Evolutionary conservation across 2,113 vertebrate genomes (phyloP).

Genomic region (Manacus vitellinus): DNA sequence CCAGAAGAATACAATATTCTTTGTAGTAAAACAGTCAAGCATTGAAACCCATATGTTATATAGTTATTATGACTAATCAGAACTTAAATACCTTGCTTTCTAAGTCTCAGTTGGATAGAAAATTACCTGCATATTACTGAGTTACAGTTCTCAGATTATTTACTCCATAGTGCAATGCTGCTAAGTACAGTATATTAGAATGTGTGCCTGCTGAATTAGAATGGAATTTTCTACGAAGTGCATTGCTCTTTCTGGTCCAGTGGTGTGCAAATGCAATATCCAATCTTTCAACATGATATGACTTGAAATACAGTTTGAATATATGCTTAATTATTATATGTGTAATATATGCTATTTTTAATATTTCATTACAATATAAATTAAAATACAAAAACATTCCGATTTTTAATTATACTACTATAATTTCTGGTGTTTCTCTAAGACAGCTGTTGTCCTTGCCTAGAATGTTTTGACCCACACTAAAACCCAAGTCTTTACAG

Average conservation of each 20-base stretch:
- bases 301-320: neutral
- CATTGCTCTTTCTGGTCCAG: neutral
- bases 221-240: accelerated
- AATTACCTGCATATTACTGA: neutral
- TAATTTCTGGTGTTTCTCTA: neutral
- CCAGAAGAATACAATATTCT: neutral
- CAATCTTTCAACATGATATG: neutral
- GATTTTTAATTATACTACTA: neutral
- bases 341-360: neutral
- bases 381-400: neutral
- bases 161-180: neutral
- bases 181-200: neutral
- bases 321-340: neutral
- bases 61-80: neutral
- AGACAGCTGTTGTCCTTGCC: neutral
- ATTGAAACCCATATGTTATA: neutral
- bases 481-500: neutral
- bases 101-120: neutral
- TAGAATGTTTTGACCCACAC: neutral
- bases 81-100: neutral
- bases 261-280: neutral
- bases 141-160: neutral
- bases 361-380: neutral
- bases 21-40: neutral
- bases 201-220: neutral